Conservation (phyloP, 2,113 vertebrate genomes). For the Gasterosteus aculeatus region DNA sequence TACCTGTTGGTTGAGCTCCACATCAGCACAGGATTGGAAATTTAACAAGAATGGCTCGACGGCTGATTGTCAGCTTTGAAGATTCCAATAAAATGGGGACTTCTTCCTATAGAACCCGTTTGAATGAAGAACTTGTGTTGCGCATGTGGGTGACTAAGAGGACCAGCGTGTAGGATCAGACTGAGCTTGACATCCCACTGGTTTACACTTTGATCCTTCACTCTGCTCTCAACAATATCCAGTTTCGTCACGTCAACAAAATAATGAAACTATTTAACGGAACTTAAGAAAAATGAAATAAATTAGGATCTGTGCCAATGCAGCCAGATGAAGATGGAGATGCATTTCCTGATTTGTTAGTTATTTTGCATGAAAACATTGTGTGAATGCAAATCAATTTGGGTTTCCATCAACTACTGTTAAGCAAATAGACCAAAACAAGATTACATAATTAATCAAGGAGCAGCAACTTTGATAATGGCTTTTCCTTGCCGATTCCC, state of each 20-base stretch:
- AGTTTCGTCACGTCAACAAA: background rate
- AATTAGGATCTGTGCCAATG: background rate
- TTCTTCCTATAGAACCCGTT: background rate
- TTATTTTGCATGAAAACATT: slow-evolving; percentile 40
- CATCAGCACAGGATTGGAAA: background rate
- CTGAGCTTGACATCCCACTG: background rate
- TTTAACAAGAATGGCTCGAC: slow-evolving; percentile 1
- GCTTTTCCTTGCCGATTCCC: slow-evolving; percentile 26
- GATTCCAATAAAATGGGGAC: slow-evolving; percentile 13
- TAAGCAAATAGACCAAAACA: slow-evolving; percentile 48
- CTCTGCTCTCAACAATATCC: background rate
- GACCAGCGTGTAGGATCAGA: background rate
- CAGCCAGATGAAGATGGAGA: background rate
- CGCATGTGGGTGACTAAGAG: background rate
- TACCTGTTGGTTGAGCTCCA: slow-evolving; percentile 28
- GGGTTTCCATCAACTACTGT: slow-evolving; percentile 31
- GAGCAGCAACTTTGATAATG: slow-evolving; percentile 15
- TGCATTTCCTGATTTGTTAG: slow-evolving; percentile 30
- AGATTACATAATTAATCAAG: slow-evolving; percentile 52
- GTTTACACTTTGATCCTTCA: background rate
- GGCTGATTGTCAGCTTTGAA: slow-evolving; percentile 9
- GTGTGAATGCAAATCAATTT: slow-evolving; percentile 50
- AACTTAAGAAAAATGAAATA: background rate
- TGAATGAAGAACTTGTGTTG: background rate
- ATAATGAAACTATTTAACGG: slow-evolving; percentile 12